A percentile compares a stretch with the other conserved stretches of the same genome.
phyloP scores from a whole-genome alignment of 2,888 invertebrate species.

The Neocrepidodera transversa region DNA sequence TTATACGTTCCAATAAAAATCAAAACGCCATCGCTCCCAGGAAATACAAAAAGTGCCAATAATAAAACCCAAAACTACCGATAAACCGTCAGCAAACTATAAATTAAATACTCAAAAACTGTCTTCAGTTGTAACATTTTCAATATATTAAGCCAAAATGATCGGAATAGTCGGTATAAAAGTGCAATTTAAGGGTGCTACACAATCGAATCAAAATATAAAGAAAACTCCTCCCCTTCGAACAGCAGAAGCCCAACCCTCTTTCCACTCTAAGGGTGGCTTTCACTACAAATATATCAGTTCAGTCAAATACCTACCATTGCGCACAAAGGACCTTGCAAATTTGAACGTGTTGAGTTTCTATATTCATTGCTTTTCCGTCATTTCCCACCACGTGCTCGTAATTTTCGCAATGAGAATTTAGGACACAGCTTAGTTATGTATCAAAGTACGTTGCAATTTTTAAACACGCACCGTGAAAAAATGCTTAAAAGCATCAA shows the following conservation, averaged over 20 bases:
- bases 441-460: conserved; percentile 57
- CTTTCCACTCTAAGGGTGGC: conserved; percentile 54
- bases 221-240: conserved; percentile 52
- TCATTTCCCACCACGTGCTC: conserved; percentile 25
- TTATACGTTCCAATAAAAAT: not conserved
- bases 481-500: conserved; percentile 58
- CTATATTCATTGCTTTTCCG: conserved; percentile 29
- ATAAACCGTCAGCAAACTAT: conserved; percentile 35
- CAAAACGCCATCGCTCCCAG: not conserved
- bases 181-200: conserved; percentile 43
- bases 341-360: conserved; percentile 27
- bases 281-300: conserved; percentile 51
- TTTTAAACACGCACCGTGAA: conserved; percentile 51
- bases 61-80: conserved; percentile 17
- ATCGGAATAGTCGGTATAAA: conserved; percentile 38
- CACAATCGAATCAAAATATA: conserved; percentile 42
- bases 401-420: not conserved
- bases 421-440: conserved; percentile 38
- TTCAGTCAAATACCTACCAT: conserved; percentile 43
- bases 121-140: conserved; percentile 40
- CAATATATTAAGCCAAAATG: conserved; percentile 32
- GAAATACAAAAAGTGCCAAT: not conserved
- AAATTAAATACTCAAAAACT: conserved; percentile 35
- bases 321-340: conserved; percentile 36
- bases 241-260: conserved; percentile 47